These are phyloP conservation scores for Antedon mediterranea DNA, from an alignment of 53 echinoderm and acorn worm genomes.

Conservation along the genomic window DNA sequence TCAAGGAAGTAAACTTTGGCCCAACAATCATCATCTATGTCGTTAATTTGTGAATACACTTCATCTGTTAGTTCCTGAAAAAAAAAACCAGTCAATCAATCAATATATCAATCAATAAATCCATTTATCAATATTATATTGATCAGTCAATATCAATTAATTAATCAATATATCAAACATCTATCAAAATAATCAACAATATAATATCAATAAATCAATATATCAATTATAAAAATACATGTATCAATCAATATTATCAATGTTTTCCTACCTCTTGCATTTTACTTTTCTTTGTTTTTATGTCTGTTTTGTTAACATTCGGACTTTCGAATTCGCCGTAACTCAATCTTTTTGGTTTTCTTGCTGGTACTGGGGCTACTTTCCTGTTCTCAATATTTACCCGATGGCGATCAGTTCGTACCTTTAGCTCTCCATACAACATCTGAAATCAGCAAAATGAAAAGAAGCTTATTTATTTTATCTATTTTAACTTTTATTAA, in stretches of 20 bases:
- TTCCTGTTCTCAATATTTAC: neutral
- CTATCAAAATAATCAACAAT: too few relatives aligned
- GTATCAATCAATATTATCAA: too few relatives aligned
- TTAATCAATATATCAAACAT: too few relatives aligned
- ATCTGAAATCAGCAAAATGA: slow-evolving; percentile 18
- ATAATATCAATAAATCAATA: too few relatives aligned
- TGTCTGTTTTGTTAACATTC: slow-evolving; percentile 21
- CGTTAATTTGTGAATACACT: slow-evolving; percentile 32
- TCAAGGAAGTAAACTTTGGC: slow-evolving; percentile 74
- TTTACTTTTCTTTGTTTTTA: slow-evolving; percentile 43
- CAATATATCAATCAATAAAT: too few relatives aligned
- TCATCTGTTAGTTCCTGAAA: slow-evolving; percentile 51
- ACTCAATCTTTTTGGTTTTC: neutral
- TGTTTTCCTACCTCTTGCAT: slow-evolving; percentile 63
- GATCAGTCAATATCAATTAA: too few relatives aligned
- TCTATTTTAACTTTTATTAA: too few relatives aligned
- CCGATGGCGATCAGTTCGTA: slow-evolving; percentile 25
- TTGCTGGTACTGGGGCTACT: neutral
- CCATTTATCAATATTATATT: too few relatives aligned
- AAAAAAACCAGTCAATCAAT: too few relatives aligned
- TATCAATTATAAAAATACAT: too few relatives aligned
- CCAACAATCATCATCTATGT: slow-evolving; percentile 64
- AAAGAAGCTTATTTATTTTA: neutral
- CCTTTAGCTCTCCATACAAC: slow-evolving; percentile 49
- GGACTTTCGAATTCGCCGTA: neutral